A percentile compares a stretch with the other conserved stretches of the same genome.
These are phyloP conservation scores for Dinomys branickii DNA, from an alignment of 2,113 vertebrate species.

Conservation along the genomic window DNA sequence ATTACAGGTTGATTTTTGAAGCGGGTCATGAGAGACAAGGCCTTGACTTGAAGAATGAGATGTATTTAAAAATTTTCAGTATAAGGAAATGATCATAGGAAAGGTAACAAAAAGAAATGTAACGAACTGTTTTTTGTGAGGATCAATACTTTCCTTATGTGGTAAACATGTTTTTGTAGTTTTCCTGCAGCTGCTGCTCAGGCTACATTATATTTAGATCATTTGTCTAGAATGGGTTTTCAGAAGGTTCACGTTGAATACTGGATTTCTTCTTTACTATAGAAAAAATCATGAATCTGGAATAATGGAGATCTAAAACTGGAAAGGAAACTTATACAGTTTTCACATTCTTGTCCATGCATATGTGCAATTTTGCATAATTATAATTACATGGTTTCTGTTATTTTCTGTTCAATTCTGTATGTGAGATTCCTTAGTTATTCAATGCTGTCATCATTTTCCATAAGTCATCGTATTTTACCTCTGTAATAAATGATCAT, in stretches of 20 bases:
- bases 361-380: not conserved
- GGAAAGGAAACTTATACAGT: slow-evolving; percentile 20
- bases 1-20: not conserved
- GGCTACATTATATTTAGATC: slow-evolving; percentile 19
- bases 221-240: slow-evolving; percentile 43
- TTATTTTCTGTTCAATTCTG: not conserved
- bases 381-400: not conserved
- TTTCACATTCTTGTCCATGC: not conserved
- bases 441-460: not conserved
- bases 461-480: not conserved
- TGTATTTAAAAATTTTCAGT: not conserved
- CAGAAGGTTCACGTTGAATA: slow-evolving; percentile 50
- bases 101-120: not conserved
- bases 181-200: not conserved
- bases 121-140: not conserved
- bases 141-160: not conserved
- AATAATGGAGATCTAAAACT: slow-evolving; percentile 49
- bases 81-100: not conserved
- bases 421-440: not conserved
- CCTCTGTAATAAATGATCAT: not conserved
- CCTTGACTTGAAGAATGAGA: not conserved
- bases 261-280: slow-evolving; percentile 52
- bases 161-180: not conserved
- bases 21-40: not conserved
- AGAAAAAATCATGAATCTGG: slow-evolving; percentile 63